Conservation (phyloP, 1,140 invertebrate genomes). For the Oncopodura yosiiana region DNA sequence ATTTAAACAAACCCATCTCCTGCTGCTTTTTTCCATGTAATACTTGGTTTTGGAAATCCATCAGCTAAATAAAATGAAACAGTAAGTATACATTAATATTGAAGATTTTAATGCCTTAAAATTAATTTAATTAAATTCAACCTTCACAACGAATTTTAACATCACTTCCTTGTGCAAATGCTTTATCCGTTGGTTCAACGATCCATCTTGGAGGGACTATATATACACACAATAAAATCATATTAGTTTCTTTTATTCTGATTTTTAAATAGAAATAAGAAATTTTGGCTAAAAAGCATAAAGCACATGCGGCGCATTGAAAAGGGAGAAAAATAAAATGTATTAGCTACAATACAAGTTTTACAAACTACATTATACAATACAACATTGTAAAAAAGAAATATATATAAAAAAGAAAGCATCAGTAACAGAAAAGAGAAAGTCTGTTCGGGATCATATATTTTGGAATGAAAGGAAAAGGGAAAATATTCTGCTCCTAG, state of each 20-base stretch:
- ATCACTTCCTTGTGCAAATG: slow-evolving; percentile 76
- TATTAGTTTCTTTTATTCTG: slow-evolving; percentile 13
- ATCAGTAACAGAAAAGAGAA: no score
- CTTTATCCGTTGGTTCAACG: slow-evolving; percentile 86
- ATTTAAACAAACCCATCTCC: slow-evolving; percentile 47
- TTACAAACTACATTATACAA: no score
- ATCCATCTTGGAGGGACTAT: slow-evolving; percentile 94
- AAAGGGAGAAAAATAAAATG: no score
- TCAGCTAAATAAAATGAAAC: slow-evolving; percentile 78
- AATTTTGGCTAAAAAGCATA: slow-evolving; percentile 27
- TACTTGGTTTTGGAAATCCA: slow-evolving; percentile 83
- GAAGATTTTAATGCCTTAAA: neutral
- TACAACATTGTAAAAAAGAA: no score
- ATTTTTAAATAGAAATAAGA: neutral
- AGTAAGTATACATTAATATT: neutral
- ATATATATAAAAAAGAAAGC: no score
- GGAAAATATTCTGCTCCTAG: no score
- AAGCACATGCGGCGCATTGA: slow-evolving; percentile 27
- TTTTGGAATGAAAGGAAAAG: no score
- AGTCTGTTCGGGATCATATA: no score
- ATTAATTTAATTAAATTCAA: neutral
- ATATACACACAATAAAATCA: slow-evolving; percentile 11
- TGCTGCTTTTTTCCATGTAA: slow-evolving; percentile 90
- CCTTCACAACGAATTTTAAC: neutral
- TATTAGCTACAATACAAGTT: no score